phyloP scores from a whole-genome alignment of 2,888 invertebrate species.

The Lycia hirtaria region DNA sequence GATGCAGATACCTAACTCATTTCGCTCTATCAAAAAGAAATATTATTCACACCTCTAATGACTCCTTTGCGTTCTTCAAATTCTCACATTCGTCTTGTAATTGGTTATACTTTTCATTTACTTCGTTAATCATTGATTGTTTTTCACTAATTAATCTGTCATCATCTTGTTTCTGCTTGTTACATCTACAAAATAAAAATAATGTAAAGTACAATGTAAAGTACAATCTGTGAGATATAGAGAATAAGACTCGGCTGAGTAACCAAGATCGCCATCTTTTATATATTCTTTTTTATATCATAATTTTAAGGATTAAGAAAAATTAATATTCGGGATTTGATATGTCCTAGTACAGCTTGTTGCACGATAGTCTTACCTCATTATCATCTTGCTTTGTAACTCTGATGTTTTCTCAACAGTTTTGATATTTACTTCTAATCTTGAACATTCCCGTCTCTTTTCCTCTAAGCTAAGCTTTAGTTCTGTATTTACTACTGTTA shows the following conservation, averaged over 20 bases:
- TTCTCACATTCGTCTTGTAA: conserved; percentile 62
- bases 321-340: no score
- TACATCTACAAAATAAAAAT: conserved; percentile 52
- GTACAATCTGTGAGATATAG: no score
- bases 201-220: background rate
- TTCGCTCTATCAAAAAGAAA: background rate
- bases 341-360: no score
- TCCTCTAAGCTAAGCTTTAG: conserved; percentile 68
- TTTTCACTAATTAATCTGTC: conserved; percentile 58
- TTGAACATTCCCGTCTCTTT: conserved; percentile 58
- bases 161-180: conserved; percentile 69
- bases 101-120: conserved; percentile 57
- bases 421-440: conserved; percentile 71
- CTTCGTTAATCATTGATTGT: conserved; percentile 62
- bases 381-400: conserved; percentile 73
- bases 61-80: conserved; percentile 59
- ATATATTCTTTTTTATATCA: no score
- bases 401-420: conserved; percentile 75
- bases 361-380: conserved; percentile 60
- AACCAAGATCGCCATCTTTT: no score
- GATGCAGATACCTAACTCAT: background rate
- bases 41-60: conserved; percentile 53
- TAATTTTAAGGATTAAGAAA: no score
- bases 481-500: conserved; percentile 61
- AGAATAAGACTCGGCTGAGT: no score